Evolutionary conservation across 2,113 vertebrate species (phyloP).

Genomic region (Eurystomus gularis): DNA sequence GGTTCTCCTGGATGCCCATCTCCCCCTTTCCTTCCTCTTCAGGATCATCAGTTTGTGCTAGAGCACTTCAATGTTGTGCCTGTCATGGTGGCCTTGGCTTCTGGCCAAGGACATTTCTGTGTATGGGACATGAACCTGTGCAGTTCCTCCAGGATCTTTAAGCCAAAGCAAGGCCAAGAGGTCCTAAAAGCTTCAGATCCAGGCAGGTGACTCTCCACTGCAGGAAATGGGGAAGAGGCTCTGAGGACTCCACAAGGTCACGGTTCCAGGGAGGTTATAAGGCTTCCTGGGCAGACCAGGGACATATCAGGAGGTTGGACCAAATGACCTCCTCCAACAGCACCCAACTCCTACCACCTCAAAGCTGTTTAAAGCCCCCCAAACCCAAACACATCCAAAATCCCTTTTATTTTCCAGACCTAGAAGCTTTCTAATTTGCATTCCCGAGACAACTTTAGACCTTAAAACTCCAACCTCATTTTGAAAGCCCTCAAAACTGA

Average conservation of each 20-base stretch:
- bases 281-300: too few relatives aligned
- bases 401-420: not conserved
- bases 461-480: not conserved
- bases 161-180: not conserved
- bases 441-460: not conserved
- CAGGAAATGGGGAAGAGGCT: not conserved
- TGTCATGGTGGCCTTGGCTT: rapidly evolving
- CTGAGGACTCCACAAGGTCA: not conserved
- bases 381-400: not conserved
- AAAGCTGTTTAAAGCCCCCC: not conserved
- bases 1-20: not conserved
- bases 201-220: too few relatives aligned
- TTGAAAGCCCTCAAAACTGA: not conserved
- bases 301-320: not conserved
- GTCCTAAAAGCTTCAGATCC: not conserved
- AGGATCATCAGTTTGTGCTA: not conserved
- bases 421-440: not conserved
- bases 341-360: not conserved
- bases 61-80: rapidly evolving
- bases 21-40: not conserved
- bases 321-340: not conserved
- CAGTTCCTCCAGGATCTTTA: not conserved
- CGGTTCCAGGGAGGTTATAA: too few relatives aligned
- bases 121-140: not conserved
- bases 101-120: not conserved